These are phyloP conservation scores for Lophochroa leadbeateri DNA, from an alignment of 2,113 vertebrate genomes.

Conservation along the genomic window DNA sequence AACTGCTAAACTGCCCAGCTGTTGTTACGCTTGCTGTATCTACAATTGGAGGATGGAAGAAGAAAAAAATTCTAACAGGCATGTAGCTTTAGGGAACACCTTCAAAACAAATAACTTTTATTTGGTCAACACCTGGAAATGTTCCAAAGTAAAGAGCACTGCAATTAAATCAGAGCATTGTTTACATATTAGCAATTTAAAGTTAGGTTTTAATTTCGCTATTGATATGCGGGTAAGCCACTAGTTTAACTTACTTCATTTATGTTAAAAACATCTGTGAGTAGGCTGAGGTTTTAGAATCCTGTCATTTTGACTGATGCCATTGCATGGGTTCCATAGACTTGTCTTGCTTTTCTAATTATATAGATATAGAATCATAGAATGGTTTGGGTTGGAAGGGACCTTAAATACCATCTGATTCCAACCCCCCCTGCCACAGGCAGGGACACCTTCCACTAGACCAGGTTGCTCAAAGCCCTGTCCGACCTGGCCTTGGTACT, in stretches of 20 bases:
- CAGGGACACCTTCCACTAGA: neutral
- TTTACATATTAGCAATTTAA: neutral
- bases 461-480: neutral
- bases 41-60: neutral
- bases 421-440: neutral
- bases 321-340: neutral
- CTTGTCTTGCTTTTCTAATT: neutral
- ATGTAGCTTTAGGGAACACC: neutral
- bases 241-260: neutral
- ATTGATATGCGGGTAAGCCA: fast-evolving
- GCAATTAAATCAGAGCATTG: neutral
- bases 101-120: neutral
- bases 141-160: neutral
- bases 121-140: neutral
- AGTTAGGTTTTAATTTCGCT: neutral
- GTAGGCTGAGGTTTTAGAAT: neutral
- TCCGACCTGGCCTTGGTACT: neutral
- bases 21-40: constrained; percentile 34
- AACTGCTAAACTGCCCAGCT: constrained; percentile 30
- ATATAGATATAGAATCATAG: neutral
- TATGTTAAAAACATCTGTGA: neutral
- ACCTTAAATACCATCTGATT: neutral
- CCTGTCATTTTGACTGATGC: neutral
- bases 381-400: neutral
- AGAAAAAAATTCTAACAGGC: neutral